Percentiles rank a stretch among this genome's conserved stretches.
Evolutionary conservation across 2,888 invertebrate genomes (phyloP).

Genomic region (Cheilosia pagana): DNA sequence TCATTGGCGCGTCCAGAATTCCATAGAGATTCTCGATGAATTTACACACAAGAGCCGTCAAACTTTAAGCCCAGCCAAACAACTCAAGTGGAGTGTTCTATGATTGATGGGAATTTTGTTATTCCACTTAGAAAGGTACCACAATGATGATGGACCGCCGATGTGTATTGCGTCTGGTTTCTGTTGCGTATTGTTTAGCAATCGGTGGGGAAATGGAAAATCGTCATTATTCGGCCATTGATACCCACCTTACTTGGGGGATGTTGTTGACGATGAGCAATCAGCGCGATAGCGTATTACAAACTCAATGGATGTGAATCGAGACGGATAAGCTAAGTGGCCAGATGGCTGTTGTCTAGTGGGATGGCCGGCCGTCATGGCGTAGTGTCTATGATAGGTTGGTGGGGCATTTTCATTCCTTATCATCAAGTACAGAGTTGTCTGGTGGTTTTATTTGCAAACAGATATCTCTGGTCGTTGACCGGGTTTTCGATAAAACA

Average conservation of each 20-base stretch:
- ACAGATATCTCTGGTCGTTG: conserved; percentile 3
- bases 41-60: conserved; percentile 27
- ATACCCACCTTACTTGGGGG: conserved; percentile 38
- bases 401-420: conserved; percentile 18
- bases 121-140: conserved; percentile 45
- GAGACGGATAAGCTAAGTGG: conserved; percentile 23
- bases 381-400: neutral
- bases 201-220: conserved; percentile 53
- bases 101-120: conserved; percentile 50
- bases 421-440: conserved; percentile 23
- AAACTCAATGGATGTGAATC: conserved; percentile 22
- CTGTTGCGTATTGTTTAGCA: neutral
- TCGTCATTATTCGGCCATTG: conserved; percentile 64
- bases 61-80: conserved; percentile 3
- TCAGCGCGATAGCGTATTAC: conserved; percentile 43
- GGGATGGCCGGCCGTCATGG: conserved; percentile 20
- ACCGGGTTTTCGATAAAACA: neutral
- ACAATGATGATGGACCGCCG: conserved; percentile 25
- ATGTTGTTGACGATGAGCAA: conserved; percentile 51
- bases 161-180: conserved; percentile 17
- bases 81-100: conserved; percentile 26
- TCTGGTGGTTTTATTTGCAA: conserved; percentile 1
- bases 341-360: conserved; percentile 30
- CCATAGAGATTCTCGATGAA: conserved; percentile 10
- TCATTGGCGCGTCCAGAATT: conserved; percentile 28